phyloP scores from a whole-genome alignment of 2,113 vertebrate genomes.

The Ictalurus punctatus region DNA sequence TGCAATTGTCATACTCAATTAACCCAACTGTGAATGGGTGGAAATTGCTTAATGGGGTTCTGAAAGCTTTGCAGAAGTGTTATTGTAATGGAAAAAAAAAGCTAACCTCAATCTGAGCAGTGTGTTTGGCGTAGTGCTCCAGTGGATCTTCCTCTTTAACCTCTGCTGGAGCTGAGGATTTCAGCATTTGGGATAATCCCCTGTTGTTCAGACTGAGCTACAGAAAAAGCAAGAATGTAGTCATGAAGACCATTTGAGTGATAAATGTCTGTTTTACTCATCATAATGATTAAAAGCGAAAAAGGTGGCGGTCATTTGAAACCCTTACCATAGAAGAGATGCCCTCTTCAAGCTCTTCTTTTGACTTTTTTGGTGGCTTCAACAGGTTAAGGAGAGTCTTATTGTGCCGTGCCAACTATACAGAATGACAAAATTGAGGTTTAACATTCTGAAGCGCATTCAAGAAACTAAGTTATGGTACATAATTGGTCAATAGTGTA shows the following conservation, averaged over 20 bases:
- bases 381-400: constrained; percentile 86
- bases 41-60: neutral
- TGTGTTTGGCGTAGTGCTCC: constrained; percentile 86
- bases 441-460: neutral
- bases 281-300: neutral
- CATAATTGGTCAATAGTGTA: constrained; percentile 53
- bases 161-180: constrained; percentile 76
- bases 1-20: neutral
- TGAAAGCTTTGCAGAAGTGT: neutral
- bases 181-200: constrained; percentile 91
- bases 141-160: constrained; percentile 88
- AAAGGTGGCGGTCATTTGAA: neutral
- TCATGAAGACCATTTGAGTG: neutral
- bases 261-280: neutral
- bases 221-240: neutral
- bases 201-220: constrained; percentile 95
- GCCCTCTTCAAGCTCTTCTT: constrained; percentile 88
- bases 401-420: constrained; percentile 91
- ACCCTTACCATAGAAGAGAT: constrained; percentile 90
- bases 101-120: constrained; percentile 88
- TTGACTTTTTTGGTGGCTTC: constrained; percentile 81
- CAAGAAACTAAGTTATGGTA: neutral
- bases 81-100: neutral
- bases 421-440: constrained; percentile 21
- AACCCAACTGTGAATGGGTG: neutral